A percentile compares a stretch with the other conserved stretches of the same genome.
Evolutionary conservation across 2,888 invertebrate genomes (phyloP).

Genomic region (Volucella inflata): DNA sequence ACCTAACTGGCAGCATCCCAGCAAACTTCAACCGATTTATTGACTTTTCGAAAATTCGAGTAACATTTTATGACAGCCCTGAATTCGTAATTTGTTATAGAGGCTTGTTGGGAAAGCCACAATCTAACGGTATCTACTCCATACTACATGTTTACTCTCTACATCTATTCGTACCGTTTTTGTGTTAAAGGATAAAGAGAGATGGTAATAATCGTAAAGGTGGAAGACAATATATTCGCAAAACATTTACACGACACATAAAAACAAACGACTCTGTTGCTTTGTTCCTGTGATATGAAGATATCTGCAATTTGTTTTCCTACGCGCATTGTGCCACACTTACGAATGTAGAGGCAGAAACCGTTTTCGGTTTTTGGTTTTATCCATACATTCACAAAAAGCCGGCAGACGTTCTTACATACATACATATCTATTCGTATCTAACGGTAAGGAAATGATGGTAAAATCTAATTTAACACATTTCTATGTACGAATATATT

Average conservation of each 20-base stretch:
- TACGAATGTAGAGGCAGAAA: background rate
- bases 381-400: background rate
- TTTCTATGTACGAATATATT: conserved; percentile 38
- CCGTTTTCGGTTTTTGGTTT: conserved; percentile 15
- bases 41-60: conserved; percentile 68
- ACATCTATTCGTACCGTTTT: conserved; percentile 3
- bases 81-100: conserved; percentile 53
- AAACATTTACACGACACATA: conserved; percentile 73
- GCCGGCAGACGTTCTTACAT: background rate
- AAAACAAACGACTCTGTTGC: conserved; percentile 74
- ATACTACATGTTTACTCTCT: background rate
- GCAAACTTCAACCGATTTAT: conserved; percentile 52
- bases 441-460: conserved; percentile 29
- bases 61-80: conserved; percentile 67
- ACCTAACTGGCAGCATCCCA: background rate
- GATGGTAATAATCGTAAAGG: conserved; percentile 66
- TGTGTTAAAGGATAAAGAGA: conserved; percentile 5
- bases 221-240: conserved; percentile 66
- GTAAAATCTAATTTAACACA: conserved; percentile 72
- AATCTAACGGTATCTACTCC: background rate
- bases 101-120: too few species aligned
- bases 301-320: conserved; percentile 33
- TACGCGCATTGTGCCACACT: background rate
- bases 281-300: conserved; percentile 38
- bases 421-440: too few species aligned